Percentiles rank a stretch among this genome's conserved stretches.
Conservation (phyloP, 2,113 vertebrate species). For the Hoplias malabaricus region DNA sequence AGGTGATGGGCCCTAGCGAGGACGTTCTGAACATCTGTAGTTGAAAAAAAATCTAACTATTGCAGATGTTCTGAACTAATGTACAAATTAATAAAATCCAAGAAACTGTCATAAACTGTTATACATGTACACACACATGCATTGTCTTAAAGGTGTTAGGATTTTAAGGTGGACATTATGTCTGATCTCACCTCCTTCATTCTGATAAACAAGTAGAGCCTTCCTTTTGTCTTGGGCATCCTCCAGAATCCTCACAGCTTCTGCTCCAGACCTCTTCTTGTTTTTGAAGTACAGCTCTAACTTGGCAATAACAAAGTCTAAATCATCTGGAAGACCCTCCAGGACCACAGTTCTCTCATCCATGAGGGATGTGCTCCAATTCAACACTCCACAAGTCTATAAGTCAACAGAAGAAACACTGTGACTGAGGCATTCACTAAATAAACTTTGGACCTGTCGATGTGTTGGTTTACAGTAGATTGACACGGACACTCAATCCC, state of each 20-base stretch:
- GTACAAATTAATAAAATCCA: background rate
- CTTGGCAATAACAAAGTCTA: conserved; percentile 23
- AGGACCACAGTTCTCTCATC: conserved; percentile 27
- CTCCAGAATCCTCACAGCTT: conserved; percentile 32
- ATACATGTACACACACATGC: no score
- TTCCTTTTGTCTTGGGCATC: conserved; percentile 47
- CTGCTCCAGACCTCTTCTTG: conserved; percentile 56
- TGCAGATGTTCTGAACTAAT: background rate
- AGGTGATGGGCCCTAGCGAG: conserved; percentile 42
- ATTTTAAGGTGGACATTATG: no score
- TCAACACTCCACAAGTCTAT: no score
- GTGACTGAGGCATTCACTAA: no score
- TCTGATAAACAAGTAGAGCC: conserved; percentile 45
- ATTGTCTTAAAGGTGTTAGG: no score
- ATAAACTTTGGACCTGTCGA: no score
- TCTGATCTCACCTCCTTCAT: conserved; percentile 40
- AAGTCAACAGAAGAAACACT: no score
- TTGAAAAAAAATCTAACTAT: background rate
- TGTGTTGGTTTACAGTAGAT: no score
- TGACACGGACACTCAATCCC: no score
- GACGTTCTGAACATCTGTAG: conserved; percentile 46
- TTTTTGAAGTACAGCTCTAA: conserved; percentile 56
- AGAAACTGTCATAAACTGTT: no score
- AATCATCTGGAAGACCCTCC: conserved; percentile 50
- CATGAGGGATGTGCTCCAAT: conserved; percentile 25